Conservation (phyloP, 2,797 vertebrate genomes). For the Anolis apletophallus region DNA sequence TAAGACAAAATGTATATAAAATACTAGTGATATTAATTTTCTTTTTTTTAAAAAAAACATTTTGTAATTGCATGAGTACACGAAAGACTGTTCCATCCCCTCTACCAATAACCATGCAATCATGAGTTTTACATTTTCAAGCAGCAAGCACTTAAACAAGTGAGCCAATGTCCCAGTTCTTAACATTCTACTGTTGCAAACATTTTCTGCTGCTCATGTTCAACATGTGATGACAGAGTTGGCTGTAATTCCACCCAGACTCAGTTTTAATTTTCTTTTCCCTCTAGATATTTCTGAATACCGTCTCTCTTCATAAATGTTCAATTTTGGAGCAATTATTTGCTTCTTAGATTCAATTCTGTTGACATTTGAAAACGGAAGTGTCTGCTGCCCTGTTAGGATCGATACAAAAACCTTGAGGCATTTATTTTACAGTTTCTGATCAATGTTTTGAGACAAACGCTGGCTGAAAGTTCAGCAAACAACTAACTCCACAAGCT, state of each 20-base stretch:
- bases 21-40: background rate
- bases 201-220: conserved; percentile 3
- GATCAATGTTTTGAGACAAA: conserved; percentile 36
- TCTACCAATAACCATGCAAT: background rate
- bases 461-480: conserved; percentile 21
- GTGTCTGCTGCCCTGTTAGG: conserved; percentile 5
- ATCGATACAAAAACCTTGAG: conserved; percentile 33
- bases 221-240: conserved; percentile 4
- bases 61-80: background rate
- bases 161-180: background rate
- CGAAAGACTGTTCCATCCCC: background rate
- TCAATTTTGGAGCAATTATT: conserved; percentile 44
- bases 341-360: conserved; percentile 45
- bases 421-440: conserved; percentile 46
- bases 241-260: background rate
- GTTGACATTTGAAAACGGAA: conserved; percentile 38
- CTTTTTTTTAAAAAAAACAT: background rate
- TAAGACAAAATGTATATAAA: background rate
- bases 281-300: conserved; percentile 36
- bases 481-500: conserved; percentile 19
- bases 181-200: background rate
- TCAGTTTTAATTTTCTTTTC: conserved; percentile 38
- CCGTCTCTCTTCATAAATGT: conserved; percentile 14
- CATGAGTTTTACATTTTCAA: background rate
- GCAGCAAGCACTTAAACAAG: background rate